Base-by-base conservation (phyloP, 1,140 invertebrate genomes). In the Philotrypesis tridentata region DNA sequence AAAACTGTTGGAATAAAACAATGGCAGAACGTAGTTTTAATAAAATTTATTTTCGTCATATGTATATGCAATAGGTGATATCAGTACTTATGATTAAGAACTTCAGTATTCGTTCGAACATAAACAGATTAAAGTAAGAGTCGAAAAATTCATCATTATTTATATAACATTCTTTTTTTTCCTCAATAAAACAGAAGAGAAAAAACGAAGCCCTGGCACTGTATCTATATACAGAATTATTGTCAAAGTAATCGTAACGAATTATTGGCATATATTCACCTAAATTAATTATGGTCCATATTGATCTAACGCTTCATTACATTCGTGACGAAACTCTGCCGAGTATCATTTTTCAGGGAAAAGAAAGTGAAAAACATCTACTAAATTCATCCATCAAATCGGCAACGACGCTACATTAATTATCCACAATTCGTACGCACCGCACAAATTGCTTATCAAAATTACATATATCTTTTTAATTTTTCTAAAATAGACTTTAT, bases 221-320 rank as follows among this genome's bases (percentile, higher is more conserved):
- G 71, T 80, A 80, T 67, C 71, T 80, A 74, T 74, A 31, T 80
- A 79, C 77, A 79, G 77, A 71, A 71, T 71, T 79, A 79, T 79
- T 72, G 77, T 79, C 48, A 71, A 79, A 79, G 55, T 71, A 79
- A 79, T 79, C 67, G 67, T 72, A 79, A 71, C 77, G 29, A 72
- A 79, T 71, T 55, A 55, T 55, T 72, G 77, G 68, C 68, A 61
- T 72, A 70, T 77, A 12, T 23, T 31, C 40, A 73, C 8, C 31
- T 73, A 74, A 73, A 80, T 63, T 73, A 43, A 67, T 73, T 60
- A 61, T 79, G 9, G 27, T 65, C 23, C 65, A 55, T 70, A 65
- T 48, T 55, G 3, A 29, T 23, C 27, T 63, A 63, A 72, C 65
- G 33, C 12, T 33, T 60, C 21, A 25, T 14, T 60, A 29, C 21